Evolutionary conservation across 2,888 invertebrate species (phyloP).

Genomic region (Drosophila nigricruria): DNA sequence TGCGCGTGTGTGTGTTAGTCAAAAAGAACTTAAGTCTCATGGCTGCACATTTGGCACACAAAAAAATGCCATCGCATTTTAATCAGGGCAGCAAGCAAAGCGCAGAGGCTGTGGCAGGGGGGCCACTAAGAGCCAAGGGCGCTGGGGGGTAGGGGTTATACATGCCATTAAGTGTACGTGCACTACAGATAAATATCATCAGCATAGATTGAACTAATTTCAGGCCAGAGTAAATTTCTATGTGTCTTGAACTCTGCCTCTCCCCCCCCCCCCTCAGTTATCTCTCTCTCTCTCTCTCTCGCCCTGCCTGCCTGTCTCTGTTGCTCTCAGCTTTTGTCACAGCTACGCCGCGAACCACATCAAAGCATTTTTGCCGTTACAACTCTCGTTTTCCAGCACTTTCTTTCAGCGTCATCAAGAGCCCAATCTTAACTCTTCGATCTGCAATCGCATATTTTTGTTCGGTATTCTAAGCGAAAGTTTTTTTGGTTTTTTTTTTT

Average conservation of each 20-base stretch:
- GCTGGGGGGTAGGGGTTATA: neutral
- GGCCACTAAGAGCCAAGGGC: neutral
- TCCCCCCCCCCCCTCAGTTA: neutral
- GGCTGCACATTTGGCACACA: slow-evolving; percentile 75
- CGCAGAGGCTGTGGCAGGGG: neutral
- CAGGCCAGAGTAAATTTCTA: slow-evolving; percentile 68
- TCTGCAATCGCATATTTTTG: slow-evolving; percentile 36
- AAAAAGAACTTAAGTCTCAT: slow-evolving; percentile 65
- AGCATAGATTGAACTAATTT: slow-evolving; percentile 66
- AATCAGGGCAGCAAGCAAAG: slow-evolving; percentile 47
- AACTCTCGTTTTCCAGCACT: slow-evolving; percentile 66
- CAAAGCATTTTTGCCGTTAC: slow-evolving; percentile 37
- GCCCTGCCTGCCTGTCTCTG: neutral
- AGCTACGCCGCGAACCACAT: slow-evolving; percentile 28
- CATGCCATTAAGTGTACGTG: slow-evolving; percentile 44
- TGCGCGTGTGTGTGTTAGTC: slow-evolving; percentile 25
- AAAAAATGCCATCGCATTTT: slow-evolving; percentile 44
- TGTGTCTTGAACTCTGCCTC: slow-evolving; percentile 8
- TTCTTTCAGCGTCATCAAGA: slow-evolving; percentile 42
- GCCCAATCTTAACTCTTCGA: slow-evolving; percentile 50
- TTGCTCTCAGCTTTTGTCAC: slow-evolving; percentile 15
- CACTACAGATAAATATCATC: slow-evolving; percentile 57
- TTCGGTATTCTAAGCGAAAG: slow-evolving; percentile 58
- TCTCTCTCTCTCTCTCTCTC: neutral
- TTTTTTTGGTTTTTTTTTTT: slow-evolving; percentile 15